phyloP scores from a whole-genome alignment of 2,113 vertebrate genomes.

The Heterotilapia buettikoferi region DNA sequence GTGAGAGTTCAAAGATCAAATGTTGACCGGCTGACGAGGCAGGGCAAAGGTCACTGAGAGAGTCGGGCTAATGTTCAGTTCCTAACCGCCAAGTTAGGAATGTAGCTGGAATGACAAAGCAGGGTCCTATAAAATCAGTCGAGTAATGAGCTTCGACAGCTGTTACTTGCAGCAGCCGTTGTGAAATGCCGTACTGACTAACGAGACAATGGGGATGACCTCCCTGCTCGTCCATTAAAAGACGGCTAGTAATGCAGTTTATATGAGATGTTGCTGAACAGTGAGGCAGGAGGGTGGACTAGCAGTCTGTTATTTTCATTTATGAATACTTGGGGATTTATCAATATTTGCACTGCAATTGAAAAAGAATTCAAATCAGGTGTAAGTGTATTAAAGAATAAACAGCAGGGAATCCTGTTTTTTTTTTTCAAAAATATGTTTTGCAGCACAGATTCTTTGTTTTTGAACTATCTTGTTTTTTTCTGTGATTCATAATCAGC shows the following conservation, averaged over 20 bases:
- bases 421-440: not conserved
- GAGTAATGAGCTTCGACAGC: slow-evolving; percentile 54
- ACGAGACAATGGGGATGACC: slow-evolving; percentile 42
- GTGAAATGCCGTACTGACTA: slow-evolving; percentile 38
- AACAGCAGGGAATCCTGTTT: not conserved
- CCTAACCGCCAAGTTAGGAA: not conserved
- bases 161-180: slow-evolving; percentile 41
- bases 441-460: not conserved
- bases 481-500: not conserved
- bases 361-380: not conserved
- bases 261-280: not conserved
- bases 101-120: not conserved
- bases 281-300: not conserved
- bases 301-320: not conserved
- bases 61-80: slow-evolving; percentile 22
- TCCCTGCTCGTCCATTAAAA: slow-evolving; percentile 2
- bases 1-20: slow-evolving; percentile 48
- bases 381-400: not conserved
- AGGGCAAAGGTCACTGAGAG: slow-evolving; percentile 21
- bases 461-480: not conserved
- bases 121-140: slow-evolving; percentile 10
- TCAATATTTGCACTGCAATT: not conserved
- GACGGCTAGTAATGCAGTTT: not conserved
- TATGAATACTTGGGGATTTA: not conserved
- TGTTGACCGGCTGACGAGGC: slow-evolving; percentile 36